Conservation (phyloP, 2,113 vertebrate species). For the Arizona elegans region DNA sequence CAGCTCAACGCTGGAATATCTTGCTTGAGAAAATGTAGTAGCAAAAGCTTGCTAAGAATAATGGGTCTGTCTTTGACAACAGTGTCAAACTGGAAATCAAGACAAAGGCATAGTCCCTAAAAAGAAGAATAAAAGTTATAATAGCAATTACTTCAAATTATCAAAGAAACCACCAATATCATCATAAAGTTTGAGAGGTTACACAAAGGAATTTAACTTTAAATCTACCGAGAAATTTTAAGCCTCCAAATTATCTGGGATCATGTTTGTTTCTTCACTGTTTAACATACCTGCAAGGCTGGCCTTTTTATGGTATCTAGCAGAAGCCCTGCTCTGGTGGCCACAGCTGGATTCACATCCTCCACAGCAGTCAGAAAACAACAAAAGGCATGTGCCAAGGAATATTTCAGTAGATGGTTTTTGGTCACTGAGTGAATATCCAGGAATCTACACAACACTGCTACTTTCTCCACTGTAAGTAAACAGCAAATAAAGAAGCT, state of each 20-base stretch:
- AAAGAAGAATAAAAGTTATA: constrained; percentile 1
- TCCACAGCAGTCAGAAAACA: constrained; percentile 95
- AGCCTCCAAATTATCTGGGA: not conserved
- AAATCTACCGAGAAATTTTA: not conserved
- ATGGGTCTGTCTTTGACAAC: constrained; percentile 95
- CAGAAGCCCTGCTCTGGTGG: constrained; percentile 90
- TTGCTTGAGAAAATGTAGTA: constrained; percentile 92
- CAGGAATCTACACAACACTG: constrained; percentile 94
- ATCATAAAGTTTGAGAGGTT: not conserved
- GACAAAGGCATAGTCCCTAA: constrained; percentile 92
- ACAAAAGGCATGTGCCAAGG: constrained; percentile 95
- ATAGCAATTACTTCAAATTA: not conserved
- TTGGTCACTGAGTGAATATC: constrained; percentile 97
- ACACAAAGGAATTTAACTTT: not conserved
- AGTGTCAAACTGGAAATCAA: constrained; percentile 99
- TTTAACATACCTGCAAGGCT: constrained; percentile 81
- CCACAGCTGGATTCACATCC: constrained; percentile 97
- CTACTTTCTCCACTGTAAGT: constrained; percentile 91
- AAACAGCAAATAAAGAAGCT: constrained; percentile 26
- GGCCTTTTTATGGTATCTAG: constrained; percentile 95
- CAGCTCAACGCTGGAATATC: constrained; percentile 97
- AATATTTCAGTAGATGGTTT: constrained; percentile 95
- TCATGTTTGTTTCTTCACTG: not conserved
- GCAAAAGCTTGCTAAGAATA: constrained; percentile 93
- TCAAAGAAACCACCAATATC: not conserved